phyloP scores from a whole-genome alignment of 2,797 vertebrate genomes.

The Notoglanidium macrostoma region DNA sequence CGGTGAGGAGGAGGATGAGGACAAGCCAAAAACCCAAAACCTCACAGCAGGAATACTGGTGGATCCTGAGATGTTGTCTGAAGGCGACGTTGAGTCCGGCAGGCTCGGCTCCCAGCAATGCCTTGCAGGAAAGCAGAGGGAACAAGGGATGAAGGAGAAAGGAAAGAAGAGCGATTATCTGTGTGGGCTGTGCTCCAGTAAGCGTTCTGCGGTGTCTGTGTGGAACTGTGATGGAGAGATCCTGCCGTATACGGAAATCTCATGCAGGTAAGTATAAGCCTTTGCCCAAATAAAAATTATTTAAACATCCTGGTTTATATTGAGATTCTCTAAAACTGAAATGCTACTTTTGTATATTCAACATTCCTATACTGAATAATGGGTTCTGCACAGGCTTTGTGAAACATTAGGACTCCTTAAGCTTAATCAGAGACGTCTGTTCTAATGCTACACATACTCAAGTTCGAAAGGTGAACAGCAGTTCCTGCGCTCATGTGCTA shows the following conservation, averaged over 20 bases:
- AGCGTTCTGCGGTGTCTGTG: conserved; percentile 69
- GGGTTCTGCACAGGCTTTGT: background rate
- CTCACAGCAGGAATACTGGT: background rate
- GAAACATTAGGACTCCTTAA: background rate
- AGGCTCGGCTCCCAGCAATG: conserved; percentile 66
- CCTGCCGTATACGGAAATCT: conserved; percentile 71
- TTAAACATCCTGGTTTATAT: background rate
- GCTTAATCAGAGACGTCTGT: too few relatives aligned
- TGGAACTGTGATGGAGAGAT: conserved; percentile 88
- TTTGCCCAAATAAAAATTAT: background rate
- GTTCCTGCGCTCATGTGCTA: background rate
- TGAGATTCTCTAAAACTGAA: background rate
- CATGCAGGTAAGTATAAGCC: conserved; percentile 67
- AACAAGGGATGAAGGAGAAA: conserved; percentile 18
- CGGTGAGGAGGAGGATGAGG: conserved; percentile 50
- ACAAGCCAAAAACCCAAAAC: conserved; percentile 34
- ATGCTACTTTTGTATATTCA: background rate
- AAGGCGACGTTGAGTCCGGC: conserved; percentile 46
- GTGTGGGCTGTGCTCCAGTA: conserved; percentile 71
- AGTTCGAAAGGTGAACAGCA: background rate
- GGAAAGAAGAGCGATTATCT: conserved; percentile 62
- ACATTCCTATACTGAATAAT: background rate
- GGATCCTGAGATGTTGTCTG: conserved; percentile 41
- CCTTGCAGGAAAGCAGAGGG: conserved; percentile 53
- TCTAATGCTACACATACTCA: background rate